Evolutionary conservation across 2,113 vertebrate species (phyloP).

Genomic region (Percina caprodes): DNA sequence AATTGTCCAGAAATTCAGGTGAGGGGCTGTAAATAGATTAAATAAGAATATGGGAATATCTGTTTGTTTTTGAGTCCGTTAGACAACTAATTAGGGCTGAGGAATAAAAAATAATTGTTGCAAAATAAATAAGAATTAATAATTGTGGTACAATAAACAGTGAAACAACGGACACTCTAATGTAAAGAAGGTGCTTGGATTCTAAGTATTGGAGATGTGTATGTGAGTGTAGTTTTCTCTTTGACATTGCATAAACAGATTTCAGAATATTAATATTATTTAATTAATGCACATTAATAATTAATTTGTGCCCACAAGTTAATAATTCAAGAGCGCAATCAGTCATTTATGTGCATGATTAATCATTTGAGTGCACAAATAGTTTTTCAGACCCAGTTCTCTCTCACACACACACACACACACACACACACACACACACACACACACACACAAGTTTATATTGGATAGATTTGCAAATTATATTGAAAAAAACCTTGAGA

Average conservation of each 20-base stretch:
- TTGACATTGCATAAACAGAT: neutral
- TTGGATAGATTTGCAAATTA: neutral
- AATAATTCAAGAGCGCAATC: neutral
- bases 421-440: too few relatives aligned
- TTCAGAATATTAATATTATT: neutral
- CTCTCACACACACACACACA: neutral
- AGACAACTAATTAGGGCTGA: rapidly evolving
- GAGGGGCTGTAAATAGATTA: neutral
- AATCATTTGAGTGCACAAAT: neutral
- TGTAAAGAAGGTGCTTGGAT: neutral
- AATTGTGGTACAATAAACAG: neutral
- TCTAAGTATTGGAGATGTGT: neutral
- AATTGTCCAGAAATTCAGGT: neutral
- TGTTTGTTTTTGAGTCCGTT: neutral
- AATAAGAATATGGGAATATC: neutral
- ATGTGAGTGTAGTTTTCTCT: neutral
- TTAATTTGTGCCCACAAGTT: neutral
- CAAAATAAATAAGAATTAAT: neutral
- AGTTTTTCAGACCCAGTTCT: neutral
- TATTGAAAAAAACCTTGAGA: neutral
- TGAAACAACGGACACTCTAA: neutral
- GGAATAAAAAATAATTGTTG: neutral
- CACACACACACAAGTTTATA: neutral
- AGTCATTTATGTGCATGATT: neutral
- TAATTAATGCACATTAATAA: neutral